Conservation (phyloP, 1,140 invertebrate species). For the Tetramorium alpestre region DNA sequence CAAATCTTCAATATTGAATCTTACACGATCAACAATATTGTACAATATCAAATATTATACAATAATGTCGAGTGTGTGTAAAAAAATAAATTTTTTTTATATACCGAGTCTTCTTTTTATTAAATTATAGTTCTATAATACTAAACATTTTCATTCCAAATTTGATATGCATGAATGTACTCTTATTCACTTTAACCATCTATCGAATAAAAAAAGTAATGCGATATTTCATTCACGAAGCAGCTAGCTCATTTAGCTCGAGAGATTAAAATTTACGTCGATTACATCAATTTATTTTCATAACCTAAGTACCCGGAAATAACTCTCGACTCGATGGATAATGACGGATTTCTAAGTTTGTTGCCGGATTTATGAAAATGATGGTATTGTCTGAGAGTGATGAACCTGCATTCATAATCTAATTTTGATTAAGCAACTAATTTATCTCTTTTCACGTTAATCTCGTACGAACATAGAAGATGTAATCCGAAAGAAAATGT, state of each 20-base stretch:
- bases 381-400: background rate
- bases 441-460: background rate
- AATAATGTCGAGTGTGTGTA: no score
- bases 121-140: no score
- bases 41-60: no score
- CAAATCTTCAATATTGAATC: no score
- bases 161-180: background rate
- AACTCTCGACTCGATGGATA: background rate
- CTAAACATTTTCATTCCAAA: background rate
- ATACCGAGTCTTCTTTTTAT: no score
- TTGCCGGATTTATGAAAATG: background rate
- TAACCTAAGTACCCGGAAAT: conserved; percentile 15
- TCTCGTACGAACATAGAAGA: background rate
- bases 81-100: no score
- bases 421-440: background rate
- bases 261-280: background rate
- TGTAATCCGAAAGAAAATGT: background rate
- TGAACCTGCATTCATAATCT: background rate
- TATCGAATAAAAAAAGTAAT: background rate
- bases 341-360: conserved; percentile 26
- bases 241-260: background rate
- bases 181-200: background rate
- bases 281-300: conserved; percentile 22
- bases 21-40: no score
- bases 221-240: background rate